phyloP scores from a whole-genome alignment of 2,888 invertebrate genomes.

The Vanessa cardui region DNA sequence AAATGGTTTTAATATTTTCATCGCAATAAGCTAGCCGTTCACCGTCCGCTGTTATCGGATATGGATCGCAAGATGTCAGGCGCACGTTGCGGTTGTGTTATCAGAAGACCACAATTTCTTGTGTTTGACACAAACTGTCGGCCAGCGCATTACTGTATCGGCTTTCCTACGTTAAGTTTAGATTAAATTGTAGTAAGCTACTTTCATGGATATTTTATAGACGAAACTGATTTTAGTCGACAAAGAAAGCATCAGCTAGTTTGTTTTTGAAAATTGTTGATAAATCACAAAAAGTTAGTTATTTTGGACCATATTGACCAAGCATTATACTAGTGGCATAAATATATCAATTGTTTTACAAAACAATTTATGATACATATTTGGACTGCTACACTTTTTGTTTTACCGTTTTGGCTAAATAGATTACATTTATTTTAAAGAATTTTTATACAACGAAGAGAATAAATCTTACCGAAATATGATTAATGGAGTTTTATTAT shows the following conservation, averaged over 20 bases:
- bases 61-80: slow-evolving; percentile 28
- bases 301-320: too few species aligned
- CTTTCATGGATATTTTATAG: slow-evolving; percentile 9
- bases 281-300: too few species aligned
- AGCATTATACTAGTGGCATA: too few species aligned
- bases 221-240: background rate
- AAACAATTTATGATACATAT: too few species aligned
- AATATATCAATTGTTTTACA: too few species aligned
- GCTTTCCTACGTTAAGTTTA: slow-evolving; percentile 9
- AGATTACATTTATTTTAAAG: too few species aligned
- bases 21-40: slow-evolving; percentile 11
- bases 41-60: slow-evolving; percentile 18
- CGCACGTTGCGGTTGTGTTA: slow-evolving; percentile 43
- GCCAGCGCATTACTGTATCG: slow-evolving; percentile 27
- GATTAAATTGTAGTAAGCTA: slow-evolving; percentile 18
- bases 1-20: slow-evolving; percentile 5
- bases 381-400: too few species aligned
- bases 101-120: slow-evolving; percentile 54
- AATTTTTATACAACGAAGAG: background rate
- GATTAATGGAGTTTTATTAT: slow-evolving; percentile 23
- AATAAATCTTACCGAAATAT: slow-evolving; percentile 16
- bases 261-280: too few species aligned
- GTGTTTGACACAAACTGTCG: slow-evolving; percentile 51
- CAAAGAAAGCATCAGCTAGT: background rate
- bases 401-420: too few species aligned